Evolutionary conservation across 2,888 invertebrate genomes (phyloP).

Genomic region (Belgica antarctica): DNA sequence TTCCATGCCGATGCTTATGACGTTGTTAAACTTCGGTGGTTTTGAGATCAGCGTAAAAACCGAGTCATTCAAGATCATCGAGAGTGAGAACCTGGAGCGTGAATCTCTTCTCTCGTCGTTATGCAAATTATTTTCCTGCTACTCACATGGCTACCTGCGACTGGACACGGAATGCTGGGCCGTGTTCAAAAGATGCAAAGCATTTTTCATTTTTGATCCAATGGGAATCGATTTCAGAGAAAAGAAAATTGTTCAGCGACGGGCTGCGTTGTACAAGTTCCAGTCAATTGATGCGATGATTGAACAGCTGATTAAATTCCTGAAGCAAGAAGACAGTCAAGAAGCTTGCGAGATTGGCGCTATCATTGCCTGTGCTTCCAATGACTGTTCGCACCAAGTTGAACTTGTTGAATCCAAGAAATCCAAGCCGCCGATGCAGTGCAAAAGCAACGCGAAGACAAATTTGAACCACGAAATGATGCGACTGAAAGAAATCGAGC

Average conservation of each 20-base stretch:
- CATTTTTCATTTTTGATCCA: slow-evolving; percentile 31
- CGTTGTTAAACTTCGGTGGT: background rate
- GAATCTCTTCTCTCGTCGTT: background rate
- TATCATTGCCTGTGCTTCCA: background rate
- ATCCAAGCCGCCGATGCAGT: no score
- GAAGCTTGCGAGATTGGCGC: background rate
- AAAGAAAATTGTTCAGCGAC: background rate
- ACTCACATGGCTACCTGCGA: background rate
- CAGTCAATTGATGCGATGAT: background rate
- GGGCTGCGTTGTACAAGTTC: slow-evolving; percentile 29
- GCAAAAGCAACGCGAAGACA: no score
- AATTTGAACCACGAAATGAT: slow-evolving; percentile 1
- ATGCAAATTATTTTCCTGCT: slow-evolving; percentile 8
- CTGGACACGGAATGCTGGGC: background rate
- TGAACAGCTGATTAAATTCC: background rate
- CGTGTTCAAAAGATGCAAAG: background rate
- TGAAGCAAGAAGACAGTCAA: background rate
- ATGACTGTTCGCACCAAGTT: no score
- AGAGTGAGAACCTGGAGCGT: background rate
- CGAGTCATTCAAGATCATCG: background rate
- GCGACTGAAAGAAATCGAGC: background rate
- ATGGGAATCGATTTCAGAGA: background rate
- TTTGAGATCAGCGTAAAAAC: background rate
- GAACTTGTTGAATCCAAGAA: no score
- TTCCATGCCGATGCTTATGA: slow-evolving; percentile 20